These are phyloP conservation scores for Ailurus styani DNA, from an alignment of 2,113 vertebrate genomes.

Conservation along the genomic window DNA sequence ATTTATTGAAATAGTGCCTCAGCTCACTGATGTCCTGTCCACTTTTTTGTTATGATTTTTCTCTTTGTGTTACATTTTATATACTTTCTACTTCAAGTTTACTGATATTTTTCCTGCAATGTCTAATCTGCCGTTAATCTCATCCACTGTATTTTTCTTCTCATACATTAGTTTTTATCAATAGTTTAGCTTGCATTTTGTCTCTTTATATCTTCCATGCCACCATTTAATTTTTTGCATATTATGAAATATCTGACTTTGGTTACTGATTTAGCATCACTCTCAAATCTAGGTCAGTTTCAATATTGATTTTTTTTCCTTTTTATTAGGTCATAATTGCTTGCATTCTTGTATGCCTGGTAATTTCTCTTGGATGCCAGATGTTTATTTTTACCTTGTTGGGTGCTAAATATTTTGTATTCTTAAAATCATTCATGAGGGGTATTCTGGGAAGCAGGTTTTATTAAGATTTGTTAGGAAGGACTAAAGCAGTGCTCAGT, in stretches of 20 bases:
- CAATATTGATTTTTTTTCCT: not conserved
- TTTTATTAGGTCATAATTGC: not conserved
- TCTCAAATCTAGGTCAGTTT: not conserved
- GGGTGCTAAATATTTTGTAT: not conserved
- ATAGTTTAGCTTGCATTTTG: not conserved
- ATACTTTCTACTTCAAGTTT: not conserved
- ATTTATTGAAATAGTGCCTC: not conserved
- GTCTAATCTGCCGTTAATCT: not conserved
- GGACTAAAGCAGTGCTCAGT: not conserved
- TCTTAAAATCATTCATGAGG: not conserved
- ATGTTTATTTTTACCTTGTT: not conserved
- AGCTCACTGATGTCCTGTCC: not conserved
- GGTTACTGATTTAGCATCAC: not conserved
- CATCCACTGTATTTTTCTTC: not conserved
- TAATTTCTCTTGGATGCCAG: not conserved
- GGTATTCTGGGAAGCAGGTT: not conserved
- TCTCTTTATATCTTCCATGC: not conserved
- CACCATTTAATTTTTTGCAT: not conserved
- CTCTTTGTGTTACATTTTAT: not conserved
- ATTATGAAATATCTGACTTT: not conserved
- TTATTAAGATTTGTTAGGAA: not conserved
- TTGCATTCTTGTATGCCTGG: not conserved
- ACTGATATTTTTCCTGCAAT: not conserved
- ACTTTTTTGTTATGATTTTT: not conserved
- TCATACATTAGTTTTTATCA: not conserved